These are phyloP conservation scores for Synergus japonicus DNA, from an alignment of 2,888 invertebrate genomes.

Conservation along the genomic window DNA sequence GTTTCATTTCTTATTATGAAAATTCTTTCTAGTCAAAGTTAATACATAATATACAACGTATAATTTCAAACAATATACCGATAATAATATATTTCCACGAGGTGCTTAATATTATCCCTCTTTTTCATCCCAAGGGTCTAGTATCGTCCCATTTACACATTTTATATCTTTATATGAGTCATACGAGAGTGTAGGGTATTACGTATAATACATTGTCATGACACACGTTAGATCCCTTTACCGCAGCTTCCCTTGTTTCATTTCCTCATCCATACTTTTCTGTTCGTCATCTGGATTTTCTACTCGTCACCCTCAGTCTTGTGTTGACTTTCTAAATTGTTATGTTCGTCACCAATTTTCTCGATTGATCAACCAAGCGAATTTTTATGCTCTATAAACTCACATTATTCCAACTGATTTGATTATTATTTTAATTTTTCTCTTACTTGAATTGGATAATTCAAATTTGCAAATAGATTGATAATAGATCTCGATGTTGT, in stretches of 20 bases:
- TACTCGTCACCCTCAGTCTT: constrained; percentile 2
- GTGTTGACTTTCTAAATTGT: neutral
- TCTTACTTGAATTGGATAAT: neutral
- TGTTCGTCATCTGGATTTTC: constrained; percentile 27
- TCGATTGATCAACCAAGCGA: neutral
- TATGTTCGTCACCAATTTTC: neutral
- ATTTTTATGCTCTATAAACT: neutral
- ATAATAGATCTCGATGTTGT: neutral
- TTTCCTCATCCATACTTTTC: constrained; percentile 30
- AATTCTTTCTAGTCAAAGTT: neutral
- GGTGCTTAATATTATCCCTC: neutral
- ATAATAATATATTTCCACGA: neutral
- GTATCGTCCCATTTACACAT: constrained; percentile 5
- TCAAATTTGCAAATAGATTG: neutral
- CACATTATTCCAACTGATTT: neutral
- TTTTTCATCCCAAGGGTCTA: constrained; percentile 5
- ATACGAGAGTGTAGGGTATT: constrained; percentile 8
- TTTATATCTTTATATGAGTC: constrained; percentile 29
- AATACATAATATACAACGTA: neutral
- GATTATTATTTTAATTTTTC: neutral
- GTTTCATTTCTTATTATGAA: no score
- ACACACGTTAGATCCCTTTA: constrained; percentile 13
- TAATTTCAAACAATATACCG: neutral
- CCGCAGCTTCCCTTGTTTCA: constrained; percentile 25
- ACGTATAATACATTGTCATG: neutral